phyloP scores from a whole-genome alignment of 1,140 invertebrate species.

The Homalodisca vitripennis region DNA sequence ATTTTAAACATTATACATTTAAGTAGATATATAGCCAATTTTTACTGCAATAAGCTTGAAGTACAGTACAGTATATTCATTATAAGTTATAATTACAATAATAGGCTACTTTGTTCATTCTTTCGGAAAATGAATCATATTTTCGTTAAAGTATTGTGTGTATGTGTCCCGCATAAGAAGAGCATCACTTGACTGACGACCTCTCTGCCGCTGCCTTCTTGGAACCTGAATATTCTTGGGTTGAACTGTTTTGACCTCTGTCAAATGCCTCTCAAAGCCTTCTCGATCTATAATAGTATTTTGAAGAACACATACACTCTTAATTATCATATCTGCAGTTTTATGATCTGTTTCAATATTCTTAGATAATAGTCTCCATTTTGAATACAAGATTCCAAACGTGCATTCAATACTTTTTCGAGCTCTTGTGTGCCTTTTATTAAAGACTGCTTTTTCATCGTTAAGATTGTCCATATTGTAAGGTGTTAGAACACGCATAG shows the following conservation, averaged over 20 bases:
- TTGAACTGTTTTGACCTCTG: constrained; percentile 8
- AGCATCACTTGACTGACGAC: constrained; percentile 7
- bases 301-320: too few species aligned
- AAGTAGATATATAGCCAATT: neutral
- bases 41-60: neutral
- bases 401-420: constrained; percentile 20
- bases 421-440: constrained; percentile 6
- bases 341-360: too few species aligned
- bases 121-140: constrained; percentile 2
- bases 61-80: neutral
- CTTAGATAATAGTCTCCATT: constrained; percentile 28
- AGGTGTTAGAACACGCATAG: constrained; percentile 1
- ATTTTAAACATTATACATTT: neutral
- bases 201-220: constrained; percentile 11
- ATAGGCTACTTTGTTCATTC: constrained; percentile 11
- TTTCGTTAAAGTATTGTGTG: neutral
- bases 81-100: constrained; percentile 11
- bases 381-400: constrained; percentile 17
- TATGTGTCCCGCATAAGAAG: constrained; percentile 12
- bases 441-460: constrained; percentile 9
- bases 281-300: too few species aligned
- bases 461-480: constrained; percentile 15
- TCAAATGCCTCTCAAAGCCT: constrained; percentile 29
- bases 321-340: too few species aligned
- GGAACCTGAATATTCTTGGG: constrained; percentile 10